Evolutionary conservation across 1,140 invertebrate species (phyloP).

Genomic region (Zophobas atratus): DNA sequence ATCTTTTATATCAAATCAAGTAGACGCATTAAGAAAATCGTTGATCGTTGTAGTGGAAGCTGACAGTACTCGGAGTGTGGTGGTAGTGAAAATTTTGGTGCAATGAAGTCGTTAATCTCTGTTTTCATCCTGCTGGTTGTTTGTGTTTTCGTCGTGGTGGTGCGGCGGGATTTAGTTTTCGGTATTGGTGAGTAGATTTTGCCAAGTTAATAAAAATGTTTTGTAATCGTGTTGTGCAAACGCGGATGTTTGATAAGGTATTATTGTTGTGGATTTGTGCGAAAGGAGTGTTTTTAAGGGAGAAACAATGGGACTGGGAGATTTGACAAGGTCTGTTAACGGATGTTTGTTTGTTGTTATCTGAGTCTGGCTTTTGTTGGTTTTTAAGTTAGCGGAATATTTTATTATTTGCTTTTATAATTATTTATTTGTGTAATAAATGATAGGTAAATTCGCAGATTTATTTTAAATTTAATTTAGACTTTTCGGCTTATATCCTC

Average conservation of each 20-base stretch:
- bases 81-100: slow-evolving; percentile 8
- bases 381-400: background rate
- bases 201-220: slow-evolving; percentile 2
- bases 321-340: background rate
- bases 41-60: slow-evolving; percentile 10
- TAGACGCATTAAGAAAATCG: background rate
- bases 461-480: no score
- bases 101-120: slow-evolving; percentile 11
- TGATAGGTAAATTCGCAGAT: no score
- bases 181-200: background rate
- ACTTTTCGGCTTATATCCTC: no score
- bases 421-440: no score
- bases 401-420: background rate
- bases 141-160: background rate
- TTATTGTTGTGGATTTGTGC: background rate
- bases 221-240: background rate
- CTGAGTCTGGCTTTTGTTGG: background rate
- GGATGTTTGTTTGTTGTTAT: slow-evolving; percentile 8
- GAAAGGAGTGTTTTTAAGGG: no score
- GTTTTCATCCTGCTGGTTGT: background rate
- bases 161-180: background rate
- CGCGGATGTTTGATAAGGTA: slow-evolving; percentile 15
- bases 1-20: background rate
- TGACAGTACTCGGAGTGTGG: background rate
- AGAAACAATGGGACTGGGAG: background rate